Evolutionary conservation across 2,797 vertebrate species (phyloP), one percentile per base, ranked within the genome.

Genomic region (Muscicapa striata): DNA sequence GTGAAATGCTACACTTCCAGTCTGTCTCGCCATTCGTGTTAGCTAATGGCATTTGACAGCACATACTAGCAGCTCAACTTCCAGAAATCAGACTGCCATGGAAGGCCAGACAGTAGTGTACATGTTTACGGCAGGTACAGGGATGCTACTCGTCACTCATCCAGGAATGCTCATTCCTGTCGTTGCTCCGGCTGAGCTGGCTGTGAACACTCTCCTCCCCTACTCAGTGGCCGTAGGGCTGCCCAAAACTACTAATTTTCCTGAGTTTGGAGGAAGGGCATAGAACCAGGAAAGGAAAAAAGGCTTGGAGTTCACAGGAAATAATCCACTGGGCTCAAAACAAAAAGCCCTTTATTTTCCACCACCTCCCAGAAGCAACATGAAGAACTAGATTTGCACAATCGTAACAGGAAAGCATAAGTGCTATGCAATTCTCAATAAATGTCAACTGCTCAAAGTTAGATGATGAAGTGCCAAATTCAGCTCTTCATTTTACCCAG

Each of bases 341-440:
- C 54, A 84, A 94, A 92, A 87, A 85, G 40, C 48, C 26, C 13
- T 94, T 93, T 87, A 48, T 90, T 90, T 95, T 62, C 66, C 51
- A 64, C 66, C 27, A 43, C 48, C 27, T 72, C 69, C 68, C 0
- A 72, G 58, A 92, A 91, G 78, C 19, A 70, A 79, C 40, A 27
- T 2, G 18, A 91, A 85, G 29, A 84, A 73, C 46, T 40, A 72
- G 13, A 67, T 72, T 61, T 69, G 36, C n/a, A 58, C 49, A 85
- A 67, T 16, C 1, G 0, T 29, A 43, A 46, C 24, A n/a, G 38
- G n/a, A 93, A 70, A 77, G 19, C 48, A 38, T 1, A 26, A 7
- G 13, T 68, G 41, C 46, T 68, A 23, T 51, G n/a, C 15, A 8
- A 8, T 76, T 87, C 46, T 76, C 51, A 66, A 9, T 21, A 73